Evolutionary conservation across 2,113 vertebrate species (phyloP).

Genomic region (Typhlomys cinereus): DNA sequence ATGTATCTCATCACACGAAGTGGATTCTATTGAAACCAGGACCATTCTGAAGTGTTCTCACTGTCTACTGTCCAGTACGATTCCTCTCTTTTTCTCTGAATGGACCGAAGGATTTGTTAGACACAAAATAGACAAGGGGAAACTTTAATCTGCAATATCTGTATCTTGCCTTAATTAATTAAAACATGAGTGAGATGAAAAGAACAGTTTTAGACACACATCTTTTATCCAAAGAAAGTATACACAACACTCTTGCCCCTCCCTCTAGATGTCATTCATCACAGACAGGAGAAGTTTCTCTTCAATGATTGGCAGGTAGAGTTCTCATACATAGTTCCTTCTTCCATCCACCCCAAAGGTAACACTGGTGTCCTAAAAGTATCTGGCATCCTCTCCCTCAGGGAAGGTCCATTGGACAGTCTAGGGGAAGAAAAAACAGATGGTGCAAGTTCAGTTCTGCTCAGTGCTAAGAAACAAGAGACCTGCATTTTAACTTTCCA

Average conservation of each 20-base stretch:
- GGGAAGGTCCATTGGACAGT: neutral
- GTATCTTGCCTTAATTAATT: neutral
- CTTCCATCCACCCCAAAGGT: neutral
- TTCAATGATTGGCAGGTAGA: neutral
- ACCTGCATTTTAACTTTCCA: neutral
- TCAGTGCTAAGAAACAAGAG: neutral
- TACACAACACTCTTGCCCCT: neutral
- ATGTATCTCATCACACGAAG: conserved; percentile 46
- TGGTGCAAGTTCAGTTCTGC: neutral
- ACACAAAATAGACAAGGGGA: neutral
- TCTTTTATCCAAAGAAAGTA: neutral
- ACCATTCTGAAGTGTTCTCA: neutral
- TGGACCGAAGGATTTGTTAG: conserved; percentile 27
- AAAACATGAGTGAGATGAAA: conserved; percentile 39
- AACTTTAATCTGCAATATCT: neutral
- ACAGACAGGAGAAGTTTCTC: neutral
- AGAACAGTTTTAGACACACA: neutral
- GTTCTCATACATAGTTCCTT: neutral
- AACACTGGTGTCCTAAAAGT: neutral
- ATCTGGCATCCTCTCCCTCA: neutral
- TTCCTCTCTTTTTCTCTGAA: neutral
- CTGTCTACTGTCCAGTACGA: neutral
- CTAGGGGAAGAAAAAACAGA: neutral
- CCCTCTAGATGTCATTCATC: neutral
- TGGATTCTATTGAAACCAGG: conserved; percentile 37